A percentile compares a stretch with the other conserved stretches of the same genome.
Conservation (phyloP, 2,888 invertebrate genomes). For the Acrocyrtus sp. region DNA sequence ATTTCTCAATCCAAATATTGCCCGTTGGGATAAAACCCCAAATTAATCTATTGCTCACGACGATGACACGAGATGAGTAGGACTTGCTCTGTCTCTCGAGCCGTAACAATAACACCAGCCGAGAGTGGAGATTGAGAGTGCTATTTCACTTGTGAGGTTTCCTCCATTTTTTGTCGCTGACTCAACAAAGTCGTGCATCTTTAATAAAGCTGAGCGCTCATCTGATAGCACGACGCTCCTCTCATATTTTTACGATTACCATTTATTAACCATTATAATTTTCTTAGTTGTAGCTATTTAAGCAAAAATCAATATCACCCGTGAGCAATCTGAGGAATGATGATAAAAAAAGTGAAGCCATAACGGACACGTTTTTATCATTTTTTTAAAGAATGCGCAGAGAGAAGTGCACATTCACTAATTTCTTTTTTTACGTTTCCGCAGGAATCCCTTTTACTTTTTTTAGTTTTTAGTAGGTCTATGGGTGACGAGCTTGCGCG, state of each 20-base stretch:
- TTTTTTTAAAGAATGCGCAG: not conserved
- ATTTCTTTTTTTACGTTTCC: too few species aligned
- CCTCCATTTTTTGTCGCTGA: slow-evolving; percentile 6
- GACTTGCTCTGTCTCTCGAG: not conserved
- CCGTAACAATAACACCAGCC: not conserved
- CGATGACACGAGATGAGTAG: not conserved
- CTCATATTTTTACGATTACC: not conserved
- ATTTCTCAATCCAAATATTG: slow-evolving; percentile 20
- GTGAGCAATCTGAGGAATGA: not conserved
- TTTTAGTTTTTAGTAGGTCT: slow-evolving; percentile 15
- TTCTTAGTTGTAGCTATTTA: not conserved
- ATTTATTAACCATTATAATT: not conserved
- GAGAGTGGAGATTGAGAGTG: too few species aligned
- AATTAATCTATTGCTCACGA: slow-evolving; percentile 43
- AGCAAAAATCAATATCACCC: not conserved
- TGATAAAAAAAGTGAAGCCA: not conserved
- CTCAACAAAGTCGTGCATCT: slow-evolving; percentile 34
- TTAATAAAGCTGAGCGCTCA: slow-evolving; percentile 26
- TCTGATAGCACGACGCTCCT: not conserved
- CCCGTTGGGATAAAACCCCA: slow-evolving; percentile 23
- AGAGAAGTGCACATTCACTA: slow-evolving; percentile 1
- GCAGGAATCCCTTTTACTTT: not conserved
- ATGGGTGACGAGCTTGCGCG: slow-evolving; percentile 3
- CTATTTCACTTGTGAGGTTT: not conserved
- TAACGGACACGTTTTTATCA: slow-evolving; percentile 11